A percentile compares a stretch with the other conserved stretches of the same genome.
These are phyloP conservation scores for Drosophila ustulata DNA, from an alignment of 2,888 invertebrate species.

Conservation along the genomic window DNA sequence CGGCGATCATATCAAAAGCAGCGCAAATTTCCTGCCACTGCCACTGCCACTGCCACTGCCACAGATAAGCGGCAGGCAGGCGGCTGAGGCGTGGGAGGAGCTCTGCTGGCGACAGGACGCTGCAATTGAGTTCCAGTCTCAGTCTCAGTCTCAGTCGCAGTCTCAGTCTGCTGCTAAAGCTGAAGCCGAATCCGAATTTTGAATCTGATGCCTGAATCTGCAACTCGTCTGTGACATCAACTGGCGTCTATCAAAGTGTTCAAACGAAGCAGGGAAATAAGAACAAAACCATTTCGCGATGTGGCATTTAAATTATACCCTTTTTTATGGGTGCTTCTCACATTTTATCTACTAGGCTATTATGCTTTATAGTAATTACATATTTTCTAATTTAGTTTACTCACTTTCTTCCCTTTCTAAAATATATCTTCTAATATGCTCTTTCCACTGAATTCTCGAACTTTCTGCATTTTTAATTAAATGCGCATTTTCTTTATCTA, in stretches of 20 bases:
- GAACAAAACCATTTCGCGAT: background rate
- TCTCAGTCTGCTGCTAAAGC: too few relatives aligned
- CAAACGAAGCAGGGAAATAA: background rate
- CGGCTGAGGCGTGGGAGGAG: slow-evolving; percentile 56
- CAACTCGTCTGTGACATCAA: slow-evolving; percentile 50
- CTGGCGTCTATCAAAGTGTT: slow-evolving; percentile 69
- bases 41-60: slow-evolving; percentile 55
- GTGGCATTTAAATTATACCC: background rate
- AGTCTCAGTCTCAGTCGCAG: too few relatives aligned
- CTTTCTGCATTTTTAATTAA: too few relatives aligned
- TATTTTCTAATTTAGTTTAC: too few relatives aligned
- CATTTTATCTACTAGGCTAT: too few relatives aligned
- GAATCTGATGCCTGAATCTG: slow-evolving; percentile 22
- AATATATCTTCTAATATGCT: too few relatives aligned
- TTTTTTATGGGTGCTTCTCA: too few relatives aligned
- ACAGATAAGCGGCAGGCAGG: slow-evolving; percentile 50
- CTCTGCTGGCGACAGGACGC: slow-evolving; percentile 29
- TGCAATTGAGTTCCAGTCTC: background rate
- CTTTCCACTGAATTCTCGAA: too few relatives aligned
- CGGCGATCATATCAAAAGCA: slow-evolving; percentile 79
- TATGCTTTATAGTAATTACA: too few relatives aligned
- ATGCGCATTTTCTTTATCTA: too few relatives aligned
- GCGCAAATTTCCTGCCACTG: slow-evolving; percentile 75
- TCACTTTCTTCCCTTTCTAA: too few relatives aligned
- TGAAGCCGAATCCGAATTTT: background rate